A percentile compares a stretch with the other conserved stretches of the same genome.
phyloP scores from a whole-genome alignment of 2,797 vertebrate genomes.

The Enteromius radiatus region DNA sequence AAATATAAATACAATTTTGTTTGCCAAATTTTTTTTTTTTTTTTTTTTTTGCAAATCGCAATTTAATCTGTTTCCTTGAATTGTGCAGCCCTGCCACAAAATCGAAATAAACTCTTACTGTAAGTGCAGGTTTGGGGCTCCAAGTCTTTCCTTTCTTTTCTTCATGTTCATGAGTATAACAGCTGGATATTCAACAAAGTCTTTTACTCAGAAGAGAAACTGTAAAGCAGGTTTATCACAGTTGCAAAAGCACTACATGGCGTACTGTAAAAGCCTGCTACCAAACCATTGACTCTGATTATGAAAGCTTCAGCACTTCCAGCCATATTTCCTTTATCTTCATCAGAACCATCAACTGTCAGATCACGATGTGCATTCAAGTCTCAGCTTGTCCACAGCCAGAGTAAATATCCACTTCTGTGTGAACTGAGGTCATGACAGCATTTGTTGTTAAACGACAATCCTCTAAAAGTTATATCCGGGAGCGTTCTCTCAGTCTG shows the following conservation, averaged over 20 bases:
- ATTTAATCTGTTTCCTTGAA: neutral
- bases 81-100: neutral
- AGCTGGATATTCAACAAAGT: neutral
- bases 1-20: neutral
- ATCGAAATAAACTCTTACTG: slow-evolving; percentile 79
- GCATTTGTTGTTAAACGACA: neutral
- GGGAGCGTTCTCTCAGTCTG: neutral
- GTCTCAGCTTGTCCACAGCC: slow-evolving; percentile 9
- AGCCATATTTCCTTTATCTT: slow-evolving; percentile 30
- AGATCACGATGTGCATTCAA: neutral
- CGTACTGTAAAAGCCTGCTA: neutral
- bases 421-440: slow-evolving; percentile 12
- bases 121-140: slow-evolving; percentile 82
- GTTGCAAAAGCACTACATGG: neutral
- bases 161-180: slow-evolving; percentile 72
- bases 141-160: slow-evolving; percentile 81
- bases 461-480: neutral
- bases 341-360: slow-evolving; percentile 11
- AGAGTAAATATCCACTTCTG: slow-evolving; percentile 16
- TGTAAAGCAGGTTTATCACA: neutral
- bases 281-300: neutral
- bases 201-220: slow-evolving; percentile 9
- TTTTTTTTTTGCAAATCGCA: neutral
- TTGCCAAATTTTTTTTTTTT: neutral
- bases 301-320: slow-evolving; percentile 11